Evolutionary conservation across 2,888 invertebrate genomes (phyloP).

Genomic region (Plagiodera versicolora): DNA sequence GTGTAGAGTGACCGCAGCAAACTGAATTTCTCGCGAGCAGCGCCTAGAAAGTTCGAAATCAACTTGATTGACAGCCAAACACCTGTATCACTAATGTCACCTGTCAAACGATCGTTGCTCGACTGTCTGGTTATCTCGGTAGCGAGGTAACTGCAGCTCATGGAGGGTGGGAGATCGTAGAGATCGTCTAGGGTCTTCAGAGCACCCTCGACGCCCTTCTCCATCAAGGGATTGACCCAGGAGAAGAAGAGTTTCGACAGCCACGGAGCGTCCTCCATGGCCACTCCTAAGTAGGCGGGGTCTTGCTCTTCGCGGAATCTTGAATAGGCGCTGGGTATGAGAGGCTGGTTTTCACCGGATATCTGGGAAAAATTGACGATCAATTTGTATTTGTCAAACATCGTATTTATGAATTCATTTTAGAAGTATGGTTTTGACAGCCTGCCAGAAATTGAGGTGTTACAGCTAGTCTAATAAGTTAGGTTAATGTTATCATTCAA

Average conservation of each 20-base stretch:
- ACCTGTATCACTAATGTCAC: background rate
- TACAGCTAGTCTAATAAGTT: no score
- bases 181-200: constrained; percentile 77
- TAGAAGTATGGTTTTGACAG: no score
- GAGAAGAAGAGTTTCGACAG: constrained; percentile 78
- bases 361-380: constrained; percentile 3
- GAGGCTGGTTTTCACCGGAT: constrained; percentile 43
- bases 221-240: constrained; percentile 86
- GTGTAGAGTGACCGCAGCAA: constrained; percentile 65
- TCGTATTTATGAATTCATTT: no score
- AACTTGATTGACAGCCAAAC: background rate
- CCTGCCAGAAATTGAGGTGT: no score
- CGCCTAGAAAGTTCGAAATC: background rate
- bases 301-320: constrained; percentile 69
- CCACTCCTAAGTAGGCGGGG: constrained; percentile 75
- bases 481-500: no score
- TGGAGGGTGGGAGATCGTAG: constrained; percentile 74
- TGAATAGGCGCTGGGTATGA: constrained; percentile 58
- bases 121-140: constrained; percentile 57
- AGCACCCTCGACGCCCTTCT: constrained; percentile 75
- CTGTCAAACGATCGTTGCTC: constrained; percentile 3
- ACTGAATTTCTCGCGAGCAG: constrained; percentile 5
- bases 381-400: background rate
- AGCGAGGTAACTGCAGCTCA: constrained; percentile 65
- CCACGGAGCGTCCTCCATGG: constrained; percentile 74